These are phyloP conservation scores for Dinothrombium tinctorium DNA, from an alignment of 1,140 invertebrate species.

Conservation along the genomic window DNA sequence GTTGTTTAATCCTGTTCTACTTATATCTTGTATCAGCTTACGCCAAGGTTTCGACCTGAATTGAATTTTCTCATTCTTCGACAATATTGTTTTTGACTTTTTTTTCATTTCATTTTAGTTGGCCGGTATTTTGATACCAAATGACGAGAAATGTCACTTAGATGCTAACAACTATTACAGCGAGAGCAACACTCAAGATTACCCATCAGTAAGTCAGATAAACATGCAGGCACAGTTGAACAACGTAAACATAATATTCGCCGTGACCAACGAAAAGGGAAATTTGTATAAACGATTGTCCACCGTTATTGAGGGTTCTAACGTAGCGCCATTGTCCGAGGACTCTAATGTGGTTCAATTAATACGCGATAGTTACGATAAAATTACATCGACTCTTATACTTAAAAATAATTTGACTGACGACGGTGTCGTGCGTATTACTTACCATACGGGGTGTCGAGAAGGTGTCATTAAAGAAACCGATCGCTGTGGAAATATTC, in stretches of 20 bases:
- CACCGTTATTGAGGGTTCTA: constrained; percentile 43
- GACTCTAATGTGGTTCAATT: constrained; percentile 87
- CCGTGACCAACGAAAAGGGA: constrained; percentile 66
- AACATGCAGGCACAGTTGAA: constrained; percentile 56
- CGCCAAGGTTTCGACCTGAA: no score
- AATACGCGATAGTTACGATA: constrained; percentile 66
- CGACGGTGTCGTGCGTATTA: no score
- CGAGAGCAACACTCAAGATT: constrained; percentile 50
- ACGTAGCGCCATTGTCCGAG: constrained; percentile 51
- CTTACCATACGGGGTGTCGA: constrained; percentile 58
- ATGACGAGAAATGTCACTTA: constrained; percentile 72
- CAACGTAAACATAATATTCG: constrained; percentile 91
- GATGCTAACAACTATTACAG: constrained; percentile 62
- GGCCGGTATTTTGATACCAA: constrained; percentile 75
- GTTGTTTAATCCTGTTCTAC: no score
- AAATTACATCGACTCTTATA: constrained; percentile 74
- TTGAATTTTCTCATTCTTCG: not conserved
- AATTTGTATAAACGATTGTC: constrained; percentile 56
- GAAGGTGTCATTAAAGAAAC: constrained; percentile 10
- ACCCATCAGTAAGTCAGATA: constrained; percentile 84
- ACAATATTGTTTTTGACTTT: not conserved
- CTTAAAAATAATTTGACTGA: no score
- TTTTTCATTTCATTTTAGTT: constrained; percentile 20
- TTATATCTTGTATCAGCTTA: no score
- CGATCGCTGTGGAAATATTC: constrained; percentile 45